Conservation (phyloP, 2,113 vertebrate genomes). For the Xiphophorus hellerii region DNA sequence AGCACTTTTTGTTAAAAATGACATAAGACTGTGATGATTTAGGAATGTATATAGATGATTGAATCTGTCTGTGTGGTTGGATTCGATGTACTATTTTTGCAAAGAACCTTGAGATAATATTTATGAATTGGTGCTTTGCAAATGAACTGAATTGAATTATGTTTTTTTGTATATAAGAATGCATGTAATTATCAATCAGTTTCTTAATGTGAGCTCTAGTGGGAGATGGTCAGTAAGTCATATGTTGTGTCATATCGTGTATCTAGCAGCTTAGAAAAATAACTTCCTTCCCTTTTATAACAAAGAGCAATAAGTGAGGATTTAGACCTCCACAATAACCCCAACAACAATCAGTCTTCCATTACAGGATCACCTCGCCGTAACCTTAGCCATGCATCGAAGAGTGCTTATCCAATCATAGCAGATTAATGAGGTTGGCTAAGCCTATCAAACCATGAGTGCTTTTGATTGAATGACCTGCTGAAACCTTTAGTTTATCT, state of each 20-base stretch:
- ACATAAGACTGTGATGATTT: too few relatives aligned
- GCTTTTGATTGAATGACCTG: conserved; percentile 38
- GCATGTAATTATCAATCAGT: neutral
- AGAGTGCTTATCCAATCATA: conserved; percentile 37
- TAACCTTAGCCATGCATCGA: conserved; percentile 30
- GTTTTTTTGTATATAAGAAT: neutral
- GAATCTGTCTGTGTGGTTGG: too few relatives aligned
- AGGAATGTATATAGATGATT: too few relatives aligned
- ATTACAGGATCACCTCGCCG: conserved; percentile 10
- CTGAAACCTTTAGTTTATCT: conserved; percentile 23
- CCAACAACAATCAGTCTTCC: neutral
- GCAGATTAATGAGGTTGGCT: conserved; percentile 38
- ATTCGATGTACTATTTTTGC: too few relatives aligned
- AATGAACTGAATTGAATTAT: neutral
- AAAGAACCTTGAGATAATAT: too few relatives aligned
- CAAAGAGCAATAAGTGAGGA: neutral
- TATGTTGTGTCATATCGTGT: neutral
- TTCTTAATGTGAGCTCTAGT: neutral
- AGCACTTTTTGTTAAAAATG: too few relatives aligned
- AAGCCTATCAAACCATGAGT: conserved; percentile 33
- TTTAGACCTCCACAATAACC: conserved; percentile 13
- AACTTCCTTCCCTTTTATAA: neutral
- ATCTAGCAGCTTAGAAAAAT: neutral
- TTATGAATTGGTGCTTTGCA: neutral
- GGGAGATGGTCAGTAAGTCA: neutral